Evolutionary conservation across 2,888 invertebrate species (phyloP).

Genomic region (Limenitis camilla): DNA sequence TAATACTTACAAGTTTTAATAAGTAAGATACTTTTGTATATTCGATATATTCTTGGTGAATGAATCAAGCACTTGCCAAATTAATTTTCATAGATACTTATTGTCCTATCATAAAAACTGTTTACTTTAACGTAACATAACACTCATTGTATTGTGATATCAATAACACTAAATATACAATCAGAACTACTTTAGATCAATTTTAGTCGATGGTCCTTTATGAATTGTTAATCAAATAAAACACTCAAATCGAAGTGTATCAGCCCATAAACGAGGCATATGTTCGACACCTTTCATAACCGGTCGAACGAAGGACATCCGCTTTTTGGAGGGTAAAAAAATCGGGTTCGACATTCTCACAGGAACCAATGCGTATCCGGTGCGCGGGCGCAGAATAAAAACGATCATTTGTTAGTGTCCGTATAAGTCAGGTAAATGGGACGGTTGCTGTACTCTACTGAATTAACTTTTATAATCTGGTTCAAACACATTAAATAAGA

Average conservation of each 20-base stretch:
- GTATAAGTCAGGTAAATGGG: conserved; percentile 46
- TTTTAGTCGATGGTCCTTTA: conserved; percentile 1
- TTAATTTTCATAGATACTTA: too few relatives aligned
- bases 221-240: conserved; percentile 25
- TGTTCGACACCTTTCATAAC: conserved; percentile 75
- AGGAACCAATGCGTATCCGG: conserved; percentile 71
- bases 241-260: conserved; percentile 29
- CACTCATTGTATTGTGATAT: not conserved
- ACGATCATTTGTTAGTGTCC: conserved; percentile 66
- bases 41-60: too few relatives aligned
- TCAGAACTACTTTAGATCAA: not conserved
- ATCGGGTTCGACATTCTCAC: conserved; percentile 70
- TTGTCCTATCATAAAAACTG: too few relatives aligned
- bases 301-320: conserved; percentile 73
- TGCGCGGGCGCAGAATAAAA: conserved; percentile 66
- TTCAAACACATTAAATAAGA: too few relatives aligned
- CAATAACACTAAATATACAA: not conserved
- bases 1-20: too few relatives aligned
- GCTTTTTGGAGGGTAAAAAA: conserved; percentile 68
- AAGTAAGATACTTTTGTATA: too few relatives aligned
- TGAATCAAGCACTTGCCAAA: too few relatives aligned
- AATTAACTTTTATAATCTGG: too few relatives aligned
- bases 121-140: not conserved
- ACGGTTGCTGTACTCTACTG: conserved; percentile 20
- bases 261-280: conserved; percentile 56